These are phyloP conservation scores for Cantharis flavilabris DNA, from an alignment of 2,888 invertebrate genomes.

Conservation along the genomic window DNA sequence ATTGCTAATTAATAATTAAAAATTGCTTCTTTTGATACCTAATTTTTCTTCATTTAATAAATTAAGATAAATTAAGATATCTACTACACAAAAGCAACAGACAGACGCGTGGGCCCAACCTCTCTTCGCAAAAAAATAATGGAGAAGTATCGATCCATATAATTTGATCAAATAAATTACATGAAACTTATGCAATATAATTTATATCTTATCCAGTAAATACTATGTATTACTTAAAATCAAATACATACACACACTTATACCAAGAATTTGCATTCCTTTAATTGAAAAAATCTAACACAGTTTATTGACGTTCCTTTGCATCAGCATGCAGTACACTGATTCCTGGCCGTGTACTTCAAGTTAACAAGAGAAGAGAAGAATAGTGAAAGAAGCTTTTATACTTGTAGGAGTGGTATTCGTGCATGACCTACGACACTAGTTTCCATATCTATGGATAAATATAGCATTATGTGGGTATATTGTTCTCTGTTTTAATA, in stretches of 20 bases:
- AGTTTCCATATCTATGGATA: conserved; percentile 16
- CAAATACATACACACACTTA: neutral
- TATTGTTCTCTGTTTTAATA: conserved; percentile 19
- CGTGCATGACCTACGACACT: conserved; percentile 41
- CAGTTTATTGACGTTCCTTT: neutral
- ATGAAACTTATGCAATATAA: neutral
- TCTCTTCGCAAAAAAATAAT: neutral
- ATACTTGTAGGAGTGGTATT: conserved; percentile 33
- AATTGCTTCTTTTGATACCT: neutral
- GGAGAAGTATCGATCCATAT: neutral
- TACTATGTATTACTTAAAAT: neutral
- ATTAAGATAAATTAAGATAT: neutral
- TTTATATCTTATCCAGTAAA: neutral
- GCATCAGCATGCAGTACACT: neutral
- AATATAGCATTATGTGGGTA: conserved; percentile 21
- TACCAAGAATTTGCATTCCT: neutral
- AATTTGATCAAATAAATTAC: neutral
- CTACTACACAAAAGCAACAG: too few relatives aligned
- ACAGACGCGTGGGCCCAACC: neutral
- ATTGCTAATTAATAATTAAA: neutral
- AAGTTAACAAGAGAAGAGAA: conserved; percentile 9
- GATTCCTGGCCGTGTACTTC: neutral
- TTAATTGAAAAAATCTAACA: neutral
- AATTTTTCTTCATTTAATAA: neutral
- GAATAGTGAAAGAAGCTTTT: conserved; percentile 8